Evolutionary conservation across 2,888 invertebrate genomes (phyloP).

Genomic region (Agelastica alni): DNA sequence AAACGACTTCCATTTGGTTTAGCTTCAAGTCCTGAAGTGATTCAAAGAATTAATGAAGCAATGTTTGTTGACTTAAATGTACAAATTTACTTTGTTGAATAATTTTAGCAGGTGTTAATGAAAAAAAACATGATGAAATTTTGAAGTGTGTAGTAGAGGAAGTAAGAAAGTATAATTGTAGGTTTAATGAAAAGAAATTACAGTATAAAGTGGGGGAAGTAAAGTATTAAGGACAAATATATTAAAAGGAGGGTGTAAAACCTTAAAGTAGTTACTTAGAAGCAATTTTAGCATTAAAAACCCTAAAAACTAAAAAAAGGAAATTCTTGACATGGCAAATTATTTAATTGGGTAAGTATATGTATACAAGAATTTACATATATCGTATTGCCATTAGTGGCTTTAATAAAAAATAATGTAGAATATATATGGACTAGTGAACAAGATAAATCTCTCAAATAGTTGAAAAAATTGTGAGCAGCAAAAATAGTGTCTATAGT

Average conservation of each 20-base stretch:
- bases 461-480: conserved; percentile 37
- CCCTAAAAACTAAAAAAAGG: conserved; percentile 39
- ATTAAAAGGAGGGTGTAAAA: conserved; percentile 29
- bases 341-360: conserved; percentile 38
- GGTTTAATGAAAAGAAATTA: conserved; percentile 39
- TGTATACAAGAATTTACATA: conserved; percentile 33
- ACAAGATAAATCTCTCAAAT: conserved; percentile 31
- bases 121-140: conserved; percentile 33
- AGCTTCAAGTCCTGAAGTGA: not conserved
- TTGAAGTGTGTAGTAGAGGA: conserved; percentile 33
- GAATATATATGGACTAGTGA: conserved; percentile 31
- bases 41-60: not conserved
- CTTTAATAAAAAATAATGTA: conserved; percentile 38
- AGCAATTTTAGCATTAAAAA: conserved; percentile 28
- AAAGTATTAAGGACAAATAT: conserved; percentile 38
- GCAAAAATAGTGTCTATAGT: conserved; percentile 27
- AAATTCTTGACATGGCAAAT: conserved; percentile 42
- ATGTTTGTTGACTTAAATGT: too few species aligned
- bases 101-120: conserved; percentile 22
- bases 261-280: conserved; percentile 31
- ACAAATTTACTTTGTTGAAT: conserved; percentile 44
- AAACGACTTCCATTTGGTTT: not conserved
- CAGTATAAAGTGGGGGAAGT: conserved; percentile 33
- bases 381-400: conserved; percentile 28
- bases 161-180: conserved; percentile 34